Evolutionary conservation across 1,140 invertebrate genomes (phyloP).

Genomic region (Planococcus citri): DNA sequence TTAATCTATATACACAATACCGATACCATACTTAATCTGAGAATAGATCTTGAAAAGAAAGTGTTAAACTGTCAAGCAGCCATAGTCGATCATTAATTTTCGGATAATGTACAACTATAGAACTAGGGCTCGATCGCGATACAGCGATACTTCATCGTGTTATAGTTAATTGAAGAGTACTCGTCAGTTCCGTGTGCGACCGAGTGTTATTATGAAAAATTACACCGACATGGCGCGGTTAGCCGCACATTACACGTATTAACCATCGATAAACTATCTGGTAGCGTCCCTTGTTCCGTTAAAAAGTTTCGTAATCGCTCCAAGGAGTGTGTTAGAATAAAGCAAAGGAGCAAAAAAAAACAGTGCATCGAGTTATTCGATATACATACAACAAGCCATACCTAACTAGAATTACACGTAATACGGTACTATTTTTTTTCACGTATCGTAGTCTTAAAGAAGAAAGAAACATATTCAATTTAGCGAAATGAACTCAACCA

Average conservation of each 20-base stretch:
- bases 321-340: background rate
- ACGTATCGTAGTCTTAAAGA: no score
- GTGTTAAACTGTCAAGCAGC: constrained; percentile 4
- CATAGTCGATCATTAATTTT: constrained; percentile 12
- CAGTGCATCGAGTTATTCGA: background rate
- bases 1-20: background rate
- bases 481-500: no score
- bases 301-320: background rate
- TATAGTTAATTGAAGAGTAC: no score
- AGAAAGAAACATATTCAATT: no score
- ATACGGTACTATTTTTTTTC: no score
- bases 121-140: background rate
- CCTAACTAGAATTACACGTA: no score
- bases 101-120: background rate
- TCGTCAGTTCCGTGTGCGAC: no score
- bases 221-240: background rate
- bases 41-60: background rate
- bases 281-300: background rate
- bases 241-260: background rate
- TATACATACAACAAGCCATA: no score
- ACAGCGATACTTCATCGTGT: background rate
- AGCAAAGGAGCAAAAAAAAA: background rate
- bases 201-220: background rate
- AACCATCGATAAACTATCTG: background rate
- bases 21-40: background rate